Evolutionary conservation across 2,888 invertebrate species (phyloP).

Genomic region (Phengaris arion): DNA sequence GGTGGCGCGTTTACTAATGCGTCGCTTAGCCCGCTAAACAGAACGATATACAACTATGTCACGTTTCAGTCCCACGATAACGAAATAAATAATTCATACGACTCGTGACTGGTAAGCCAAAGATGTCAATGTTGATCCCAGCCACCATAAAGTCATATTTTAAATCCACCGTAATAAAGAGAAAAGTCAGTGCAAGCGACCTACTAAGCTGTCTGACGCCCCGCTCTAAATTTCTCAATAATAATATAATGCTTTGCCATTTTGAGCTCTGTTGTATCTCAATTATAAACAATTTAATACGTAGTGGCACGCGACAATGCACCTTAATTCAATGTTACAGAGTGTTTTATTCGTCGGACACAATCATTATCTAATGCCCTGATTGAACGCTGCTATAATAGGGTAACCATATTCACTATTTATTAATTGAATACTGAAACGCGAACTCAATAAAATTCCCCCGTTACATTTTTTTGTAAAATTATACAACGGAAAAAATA

Average conservation of each 20-base stretch:
- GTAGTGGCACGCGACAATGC: background rate
- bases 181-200: slow-evolving; percentile 29
- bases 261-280: slow-evolving; percentile 39
- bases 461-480: background rate
- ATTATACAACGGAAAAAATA: background rate
- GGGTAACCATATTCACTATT: background rate
- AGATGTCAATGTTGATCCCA: slow-evolving; percentile 48
- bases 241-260: slow-evolving; percentile 33
- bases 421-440: background rate
- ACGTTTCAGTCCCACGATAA: slow-evolving; percentile 7
- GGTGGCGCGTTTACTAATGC: background rate
- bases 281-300: slow-evolving; percentile 41
- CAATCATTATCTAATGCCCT: background rate
- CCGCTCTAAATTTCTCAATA: slow-evolving; percentile 35
- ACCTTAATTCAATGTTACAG: background rate
- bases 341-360: background rate
- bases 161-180: slow-evolving; percentile 37
- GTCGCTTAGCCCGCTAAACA: background rate
- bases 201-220: slow-evolving; percentile 31
- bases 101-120: slow-evolving; percentile 48
- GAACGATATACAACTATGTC: background rate
- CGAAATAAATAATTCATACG: slow-evolving; percentile 33
- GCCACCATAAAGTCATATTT: slow-evolving; percentile 40
- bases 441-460: background rate
- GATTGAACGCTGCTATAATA: background rate